phyloP scores from a whole-genome alignment of 2,888 invertebrate genomes.

The Mimachlamys varia region DNA sequence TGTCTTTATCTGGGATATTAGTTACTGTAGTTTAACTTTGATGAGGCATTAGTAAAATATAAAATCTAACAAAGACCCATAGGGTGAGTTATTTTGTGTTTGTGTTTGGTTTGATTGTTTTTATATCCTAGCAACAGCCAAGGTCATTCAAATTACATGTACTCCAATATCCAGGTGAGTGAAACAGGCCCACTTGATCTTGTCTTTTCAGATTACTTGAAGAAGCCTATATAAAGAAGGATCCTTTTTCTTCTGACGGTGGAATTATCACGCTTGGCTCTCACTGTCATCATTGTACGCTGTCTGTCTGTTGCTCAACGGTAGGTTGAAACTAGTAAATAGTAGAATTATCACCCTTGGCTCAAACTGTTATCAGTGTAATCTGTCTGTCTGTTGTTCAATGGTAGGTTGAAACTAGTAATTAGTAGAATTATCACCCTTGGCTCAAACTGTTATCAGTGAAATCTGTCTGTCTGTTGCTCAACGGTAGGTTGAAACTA shows the following conservation, averaged over 20 bases:
- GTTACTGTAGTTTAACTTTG: no score
- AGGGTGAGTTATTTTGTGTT: no score
- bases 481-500: no score
- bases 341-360: constrained; percentile 91
- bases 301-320: constrained; percentile 85
- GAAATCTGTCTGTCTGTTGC: constrained; percentile 87
- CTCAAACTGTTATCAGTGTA: constrained; percentile 88
- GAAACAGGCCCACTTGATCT: background rate
- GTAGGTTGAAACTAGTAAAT: no score
- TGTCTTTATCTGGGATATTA: no score
- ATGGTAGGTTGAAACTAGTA: no score
- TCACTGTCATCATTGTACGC: constrained; percentile 88
- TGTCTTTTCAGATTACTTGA: constrained; percentile 83
- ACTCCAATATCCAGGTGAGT: no score
- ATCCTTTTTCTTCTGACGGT: constrained; percentile 89
- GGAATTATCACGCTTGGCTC: constrained; percentile 91
- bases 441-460: constrained; percentile 89
- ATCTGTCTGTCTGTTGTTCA: constrained; percentile 86
- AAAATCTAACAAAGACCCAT: no score
- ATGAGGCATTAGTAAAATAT: no score
- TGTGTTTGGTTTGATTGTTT: no score
- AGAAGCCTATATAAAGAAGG: constrained; percentile 91
- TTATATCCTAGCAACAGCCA: no score
- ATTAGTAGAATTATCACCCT: constrained; percentile 89
- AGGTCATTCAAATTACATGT: no score